These are phyloP conservation scores for Antedon mediterranea DNA, from an alignment of 53 echinoderm and acorn worm genomes.

Conservation along the genomic window DNA sequence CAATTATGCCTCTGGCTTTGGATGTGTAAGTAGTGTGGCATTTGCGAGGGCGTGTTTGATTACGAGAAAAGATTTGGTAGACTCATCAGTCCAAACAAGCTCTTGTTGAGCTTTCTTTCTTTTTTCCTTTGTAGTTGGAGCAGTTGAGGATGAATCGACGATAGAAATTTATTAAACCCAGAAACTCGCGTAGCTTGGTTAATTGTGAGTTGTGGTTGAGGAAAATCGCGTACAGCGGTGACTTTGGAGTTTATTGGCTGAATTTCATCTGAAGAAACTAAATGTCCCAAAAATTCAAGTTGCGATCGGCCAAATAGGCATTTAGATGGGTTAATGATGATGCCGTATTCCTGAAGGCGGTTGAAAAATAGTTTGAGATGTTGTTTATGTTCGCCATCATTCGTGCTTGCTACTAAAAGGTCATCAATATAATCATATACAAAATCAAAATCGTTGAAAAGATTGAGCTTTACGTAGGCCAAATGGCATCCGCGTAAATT, in stretches of 20 bases:
- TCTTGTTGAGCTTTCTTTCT: no score
- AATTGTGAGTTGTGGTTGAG: constrained; percentile 13
- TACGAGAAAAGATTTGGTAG: constrained; percentile 2
- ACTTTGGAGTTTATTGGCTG: constrained; percentile 22
- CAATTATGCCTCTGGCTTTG: constrained; percentile 12
- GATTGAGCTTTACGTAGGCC: constrained; percentile 32
- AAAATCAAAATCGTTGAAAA: constrained; percentile 28
- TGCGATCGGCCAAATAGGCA: neutral
- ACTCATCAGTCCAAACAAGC: no score
- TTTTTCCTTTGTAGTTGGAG: neutral
- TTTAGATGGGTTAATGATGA: constrained; percentile 14
- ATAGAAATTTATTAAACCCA: constrained; percentile 25
- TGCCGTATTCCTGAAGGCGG: constrained; percentile 17
- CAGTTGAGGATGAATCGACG: constrained; percentile 15
- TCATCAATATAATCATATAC: constrained; percentile 40
- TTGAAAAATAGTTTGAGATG: neutral
- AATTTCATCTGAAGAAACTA: constrained; percentile 11
- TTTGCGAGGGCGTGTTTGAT: constrained; percentile 18
- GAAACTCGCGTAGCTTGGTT: constrained; percentile 14
- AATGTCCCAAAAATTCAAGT: constrained; percentile 13
- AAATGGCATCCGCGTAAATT: constrained; percentile 45
- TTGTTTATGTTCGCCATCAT: no score
- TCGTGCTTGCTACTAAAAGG: constrained; percentile 25
- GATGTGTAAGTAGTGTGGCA: constrained; percentile 17
- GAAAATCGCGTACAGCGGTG: constrained; percentile 15